Conservation (phyloP, 2,113 vertebrate genomes). For the Toxostoma redivivum region DNA sequence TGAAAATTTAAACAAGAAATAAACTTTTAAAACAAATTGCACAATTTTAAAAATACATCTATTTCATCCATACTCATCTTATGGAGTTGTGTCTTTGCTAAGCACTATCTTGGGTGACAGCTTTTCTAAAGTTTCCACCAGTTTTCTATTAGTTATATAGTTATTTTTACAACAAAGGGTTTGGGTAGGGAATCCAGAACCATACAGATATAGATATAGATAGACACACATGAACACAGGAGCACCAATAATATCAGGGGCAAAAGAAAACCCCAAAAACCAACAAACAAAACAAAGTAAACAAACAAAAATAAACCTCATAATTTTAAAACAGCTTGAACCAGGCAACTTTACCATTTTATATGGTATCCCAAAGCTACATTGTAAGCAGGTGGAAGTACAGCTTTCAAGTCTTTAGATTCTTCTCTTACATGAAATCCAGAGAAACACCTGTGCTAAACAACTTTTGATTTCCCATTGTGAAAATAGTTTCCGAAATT, state of each 20-base stretch:
- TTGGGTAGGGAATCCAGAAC: background rate
- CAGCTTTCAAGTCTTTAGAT: background rate
- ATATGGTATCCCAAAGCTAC: background rate
- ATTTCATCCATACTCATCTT: background rate
- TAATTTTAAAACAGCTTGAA: background rate
- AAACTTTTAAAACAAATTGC: background rate
- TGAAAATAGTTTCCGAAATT: background rate
- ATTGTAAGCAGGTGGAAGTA: background rate
- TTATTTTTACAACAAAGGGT: background rate
- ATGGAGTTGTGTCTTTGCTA: background rate
- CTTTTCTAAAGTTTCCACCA: background rate
- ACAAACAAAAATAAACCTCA: background rate
- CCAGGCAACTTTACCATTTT: background rate
- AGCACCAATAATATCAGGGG: background rate
- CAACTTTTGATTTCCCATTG: background rate
- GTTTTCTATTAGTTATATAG: background rate
- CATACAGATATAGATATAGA: background rate
- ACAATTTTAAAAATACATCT: background rate
- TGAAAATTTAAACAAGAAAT: background rate
- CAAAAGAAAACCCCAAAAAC: fast-evolving
- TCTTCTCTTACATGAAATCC: background rate
- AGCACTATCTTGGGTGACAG: background rate
- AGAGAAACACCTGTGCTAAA: background rate
- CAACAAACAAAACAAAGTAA: background rate
- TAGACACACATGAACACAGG: background rate